These are phyloP conservation scores for Acanthosepion esculentum DNA, from an alignment of 2,888 invertebrate species.

Conservation along the genomic window DNA sequence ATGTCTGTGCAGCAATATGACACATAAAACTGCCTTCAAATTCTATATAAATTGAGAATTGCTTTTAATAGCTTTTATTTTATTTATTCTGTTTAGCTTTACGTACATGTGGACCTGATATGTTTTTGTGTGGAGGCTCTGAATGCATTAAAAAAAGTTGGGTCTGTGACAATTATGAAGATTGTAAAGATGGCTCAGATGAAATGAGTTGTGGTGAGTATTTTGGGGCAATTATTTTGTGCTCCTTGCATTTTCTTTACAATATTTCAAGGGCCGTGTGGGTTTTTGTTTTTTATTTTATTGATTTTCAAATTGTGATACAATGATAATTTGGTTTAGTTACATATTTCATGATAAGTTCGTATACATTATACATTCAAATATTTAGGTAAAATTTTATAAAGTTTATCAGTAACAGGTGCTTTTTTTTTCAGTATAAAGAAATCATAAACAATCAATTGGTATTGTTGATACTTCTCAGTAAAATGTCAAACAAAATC, in stretches of 20 bases:
- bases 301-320: background rate
- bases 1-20: no score
- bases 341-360: background rate
- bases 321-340: background rate
- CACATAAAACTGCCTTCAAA: no score
- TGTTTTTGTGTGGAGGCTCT: slow-evolving; percentile 89
- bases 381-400: background rate
- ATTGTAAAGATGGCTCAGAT: slow-evolving; percentile 14
- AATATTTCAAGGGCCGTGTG: background rate
- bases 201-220: slow-evolving; percentile 24
- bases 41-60: background rate
- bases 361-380: background rate
- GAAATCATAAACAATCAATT: background rate
- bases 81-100: slow-evolving; percentile 42
- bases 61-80: background rate
- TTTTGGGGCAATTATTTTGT: background rate
- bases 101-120: slow-evolving; percentile 77
- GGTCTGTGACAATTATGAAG: slow-evolving; percentile 33
- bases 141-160: slow-evolving; percentile 78
- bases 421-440: no score
- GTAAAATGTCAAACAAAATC: background rate
- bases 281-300: background rate
- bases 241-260: background rate
- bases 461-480: background rate
- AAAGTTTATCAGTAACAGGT: background rate